Conservation (phyloP, 2,888 invertebrate species). For the Macrophya alboannulata region DNA sequence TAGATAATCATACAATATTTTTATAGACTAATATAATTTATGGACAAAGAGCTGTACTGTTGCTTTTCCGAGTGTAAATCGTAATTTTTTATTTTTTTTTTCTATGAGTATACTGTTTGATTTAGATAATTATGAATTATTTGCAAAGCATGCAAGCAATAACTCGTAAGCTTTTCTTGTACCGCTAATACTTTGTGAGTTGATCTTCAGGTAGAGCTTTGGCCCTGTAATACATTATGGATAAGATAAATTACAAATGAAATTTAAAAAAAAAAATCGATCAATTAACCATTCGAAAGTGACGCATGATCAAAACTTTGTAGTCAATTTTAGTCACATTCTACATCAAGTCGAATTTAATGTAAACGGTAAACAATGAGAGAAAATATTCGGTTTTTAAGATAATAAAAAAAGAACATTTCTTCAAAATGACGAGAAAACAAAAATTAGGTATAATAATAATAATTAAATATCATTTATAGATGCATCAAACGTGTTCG, state of each 20-base stretch:
- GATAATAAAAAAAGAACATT: not conserved
- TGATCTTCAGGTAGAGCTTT: not conserved
- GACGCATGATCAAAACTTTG: not conserved
- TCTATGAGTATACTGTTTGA: not conserved
- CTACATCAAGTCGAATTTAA: not conserved
- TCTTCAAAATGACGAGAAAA: not conserved
- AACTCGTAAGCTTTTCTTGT: slow-evolving; percentile 6
- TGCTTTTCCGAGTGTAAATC: slow-evolving; percentile 12
- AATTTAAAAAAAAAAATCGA: not conserved
- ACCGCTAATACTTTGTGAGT: slow-evolving; percentile 40
- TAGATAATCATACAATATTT: slow-evolving; percentile 50
- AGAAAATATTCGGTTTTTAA: not conserved
- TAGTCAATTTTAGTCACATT: slow-evolving; percentile 5
- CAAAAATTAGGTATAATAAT: not conserved
- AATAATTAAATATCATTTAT: not conserved
- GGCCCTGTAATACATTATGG: slow-evolving; percentile 18
- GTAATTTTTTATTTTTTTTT: slow-evolving; percentile 22
- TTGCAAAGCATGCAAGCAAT: slow-evolving; percentile 6
- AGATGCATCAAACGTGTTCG: slow-evolving; percentile 24
- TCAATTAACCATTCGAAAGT: not conserved
- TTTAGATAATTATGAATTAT: not conserved
- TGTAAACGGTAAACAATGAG: not conserved
- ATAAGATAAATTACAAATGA: slow-evolving; percentile 8
- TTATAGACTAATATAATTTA: slow-evolving; percentile 47
- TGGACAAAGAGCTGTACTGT: slow-evolving; percentile 31